Base-by-base conservation (phyloP, 2,888 invertebrate species). In the Agrotis puta region DNA sequence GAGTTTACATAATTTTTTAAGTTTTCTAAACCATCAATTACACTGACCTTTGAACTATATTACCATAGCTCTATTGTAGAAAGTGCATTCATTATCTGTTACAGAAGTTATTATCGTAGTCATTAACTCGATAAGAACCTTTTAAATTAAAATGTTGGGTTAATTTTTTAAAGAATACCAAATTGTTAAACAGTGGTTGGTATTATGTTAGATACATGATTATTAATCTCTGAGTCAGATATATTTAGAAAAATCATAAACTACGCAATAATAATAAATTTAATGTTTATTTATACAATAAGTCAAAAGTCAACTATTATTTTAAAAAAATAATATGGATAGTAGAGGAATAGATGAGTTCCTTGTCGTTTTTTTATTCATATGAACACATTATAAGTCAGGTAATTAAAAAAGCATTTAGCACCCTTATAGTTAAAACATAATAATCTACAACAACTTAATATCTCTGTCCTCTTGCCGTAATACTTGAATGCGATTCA, bases 21-120 rank as follows among this genome's bases (percentile, higher is more conserved):
- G 2, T 48, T 14, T 22, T 45, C 7, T n/a, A 43, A 51, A 45
- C 16, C 27, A 27, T 2, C 18, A 3, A 20, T 9, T 39, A 53
- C 51, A 58, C 20, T 4, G n/a, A 78, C 59, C 72, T 33, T 53
- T 65, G 18, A 51, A 51, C n/a, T 54, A 45, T 59, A 53, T 58
- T 22, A 45, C 22, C 64, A 20, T 58, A n/a, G 3, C n/a, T 50
- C 13, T 62, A 14, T 0, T 76, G 47, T 78, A 48, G 63, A 72
- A 78, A 71, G 53, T 61, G 22, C 43, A 18, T 43, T 33, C 11
- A 62, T 50, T 7, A 48, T 33, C 27, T 58, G 14, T 39, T 70
- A 63, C 33, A 51, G 9, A 64, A 18, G 4, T 14, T 47, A 39
- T 16, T 43, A 48, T 9, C 3, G 2, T 48, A 57, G 2, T 50